phyloP scores from a whole-genome alignment of 1,140 invertebrate genomes.

The Heliconius hermathena region DNA sequence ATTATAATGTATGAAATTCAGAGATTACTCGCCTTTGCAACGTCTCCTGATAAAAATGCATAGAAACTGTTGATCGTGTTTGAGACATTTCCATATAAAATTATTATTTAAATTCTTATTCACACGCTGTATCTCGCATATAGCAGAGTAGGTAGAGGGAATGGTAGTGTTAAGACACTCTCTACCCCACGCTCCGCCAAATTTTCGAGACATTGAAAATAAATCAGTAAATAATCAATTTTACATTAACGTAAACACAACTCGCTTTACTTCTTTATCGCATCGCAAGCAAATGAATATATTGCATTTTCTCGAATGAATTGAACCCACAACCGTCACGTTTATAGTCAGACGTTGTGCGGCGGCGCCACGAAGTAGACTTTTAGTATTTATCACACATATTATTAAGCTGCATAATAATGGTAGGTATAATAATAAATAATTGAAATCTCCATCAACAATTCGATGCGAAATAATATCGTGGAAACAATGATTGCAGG shows the following conservation, averaged over 20 bases:
- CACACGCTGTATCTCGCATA: background rate
- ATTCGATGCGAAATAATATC: constrained; percentile 11
- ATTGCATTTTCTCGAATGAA: background rate
- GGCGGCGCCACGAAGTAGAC: too few relatives aligned
- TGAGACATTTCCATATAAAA: background rate
- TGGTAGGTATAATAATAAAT: background rate
- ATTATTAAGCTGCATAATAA: background rate
- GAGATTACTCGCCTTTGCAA: constrained; percentile 2
- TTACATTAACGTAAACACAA: too few relatives aligned
- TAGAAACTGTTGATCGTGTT: constrained; percentile 12
- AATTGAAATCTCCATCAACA: background rate
- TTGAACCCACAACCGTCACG: background rate
- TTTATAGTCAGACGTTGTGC: background rate
- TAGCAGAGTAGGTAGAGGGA: too few relatives aligned
- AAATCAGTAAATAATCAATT: too few relatives aligned
- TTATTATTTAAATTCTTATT: background rate
- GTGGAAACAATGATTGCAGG: constrained; percentile 11
- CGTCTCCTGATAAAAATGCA: constrained; percentile 2
- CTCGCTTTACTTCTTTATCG: too few relatives aligned
- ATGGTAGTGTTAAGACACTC: too few relatives aligned
- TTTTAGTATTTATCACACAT: background rate
- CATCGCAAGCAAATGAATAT: too few relatives aligned
- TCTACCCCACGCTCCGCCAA: too few relatives aligned
- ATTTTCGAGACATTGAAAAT: too few relatives aligned
- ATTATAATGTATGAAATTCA: constrained; percentile 4